A percentile compares a stretch with the other conserved stretches of the same genome.
phyloP scores from a whole-genome alignment of 2,797 vertebrate genomes.

The Cichlasoma orientale region DNA sequence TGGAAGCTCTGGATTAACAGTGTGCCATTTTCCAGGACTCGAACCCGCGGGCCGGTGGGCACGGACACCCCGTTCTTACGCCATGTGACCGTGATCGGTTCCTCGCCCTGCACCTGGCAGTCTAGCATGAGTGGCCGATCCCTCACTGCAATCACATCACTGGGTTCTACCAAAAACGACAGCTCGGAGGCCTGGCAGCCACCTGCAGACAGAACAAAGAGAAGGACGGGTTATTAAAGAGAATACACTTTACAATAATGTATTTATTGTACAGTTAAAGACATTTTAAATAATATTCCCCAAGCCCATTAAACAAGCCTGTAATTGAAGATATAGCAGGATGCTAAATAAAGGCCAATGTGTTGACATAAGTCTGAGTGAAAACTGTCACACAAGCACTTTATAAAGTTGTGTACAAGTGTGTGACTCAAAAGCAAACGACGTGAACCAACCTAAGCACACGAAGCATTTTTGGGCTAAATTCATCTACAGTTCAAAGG shows the following conservation, averaged over 20 bases:
- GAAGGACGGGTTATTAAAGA: neutral
- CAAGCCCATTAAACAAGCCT: neutral
- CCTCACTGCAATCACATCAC: slow-evolving; percentile 77
- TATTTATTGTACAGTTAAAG: neutral
- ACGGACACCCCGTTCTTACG: slow-evolving; percentile 69
- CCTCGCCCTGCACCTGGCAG: slow-evolving; percentile 79
- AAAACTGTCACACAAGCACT: too few relatives aligned
- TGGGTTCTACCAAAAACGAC: slow-evolving; percentile 78
- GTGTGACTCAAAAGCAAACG: too few relatives aligned
- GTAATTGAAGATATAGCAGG: too few relatives aligned
- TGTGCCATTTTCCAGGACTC: slow-evolving; percentile 74
- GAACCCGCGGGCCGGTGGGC: slow-evolving; percentile 45
- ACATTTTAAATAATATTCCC: neutral
- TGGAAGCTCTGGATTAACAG: slow-evolving; percentile 76
- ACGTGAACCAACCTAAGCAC: too few relatives aligned
- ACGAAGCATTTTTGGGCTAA: too few relatives aligned
- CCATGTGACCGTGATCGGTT: slow-evolving; percentile 77
- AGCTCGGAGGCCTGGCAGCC: slow-evolving; percentile 71
- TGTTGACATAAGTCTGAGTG: too few relatives aligned
- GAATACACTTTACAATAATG: neutral
- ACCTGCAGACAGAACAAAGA: slow-evolving; percentile 51
- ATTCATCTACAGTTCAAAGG: too few relatives aligned
- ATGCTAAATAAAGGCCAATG: too few relatives aligned
- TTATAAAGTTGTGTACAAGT: too few relatives aligned
- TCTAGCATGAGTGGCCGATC: slow-evolving; percentile 75